A percentile compares a stretch with the other conserved stretches of the same genome.
Conservation (phyloP, 2,797 vertebrate species). For the Echeneis naucrates region DNA sequence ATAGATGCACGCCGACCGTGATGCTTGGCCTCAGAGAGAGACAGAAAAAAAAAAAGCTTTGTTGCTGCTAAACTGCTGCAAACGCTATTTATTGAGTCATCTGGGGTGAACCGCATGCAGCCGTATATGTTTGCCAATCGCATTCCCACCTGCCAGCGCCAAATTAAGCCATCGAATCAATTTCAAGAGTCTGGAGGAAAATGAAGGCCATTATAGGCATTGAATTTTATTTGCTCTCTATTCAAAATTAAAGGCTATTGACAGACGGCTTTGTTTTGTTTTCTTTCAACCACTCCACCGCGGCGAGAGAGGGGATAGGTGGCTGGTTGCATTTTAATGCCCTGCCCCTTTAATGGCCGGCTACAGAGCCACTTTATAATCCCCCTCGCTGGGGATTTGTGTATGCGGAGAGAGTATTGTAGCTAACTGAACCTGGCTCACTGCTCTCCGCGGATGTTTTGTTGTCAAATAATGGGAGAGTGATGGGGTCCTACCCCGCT, state of each 20-base stretch:
- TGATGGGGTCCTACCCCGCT: slow-evolving; percentile 79
- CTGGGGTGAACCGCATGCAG: slow-evolving; percentile 49
- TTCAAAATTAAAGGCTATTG: slow-evolving; percentile 79
- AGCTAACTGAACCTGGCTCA: slow-evolving; percentile 72
- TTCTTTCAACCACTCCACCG: slow-evolving; percentile 57
- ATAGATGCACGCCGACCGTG: slow-evolving; percentile 59
- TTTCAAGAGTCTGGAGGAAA: slow-evolving; percentile 75
- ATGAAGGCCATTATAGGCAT: slow-evolving; percentile 67
- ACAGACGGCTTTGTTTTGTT: slow-evolving; percentile 75
- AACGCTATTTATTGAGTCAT: slow-evolving; percentile 56
- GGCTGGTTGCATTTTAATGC: slow-evolving; percentile 70
- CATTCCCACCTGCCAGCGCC: slow-evolving; percentile 65
- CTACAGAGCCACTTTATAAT: slow-evolving; percentile 67
- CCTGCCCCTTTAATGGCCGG: slow-evolving; percentile 67
- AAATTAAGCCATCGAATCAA: slow-evolving; percentile 76
- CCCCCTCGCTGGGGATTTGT: slow-evolving; percentile 67
- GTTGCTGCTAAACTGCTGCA: slow-evolving; percentile 55
- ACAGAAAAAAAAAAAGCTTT: slow-evolving; percentile 30
- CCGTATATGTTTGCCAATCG: slow-evolving; percentile 53
- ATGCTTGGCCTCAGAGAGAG: slow-evolving; percentile 49
- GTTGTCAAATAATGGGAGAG: slow-evolving; percentile 82
- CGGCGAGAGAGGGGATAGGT: slow-evolving; percentile 58
- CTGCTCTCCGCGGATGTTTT: slow-evolving; percentile 74
- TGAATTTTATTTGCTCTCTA: slow-evolving; percentile 71
- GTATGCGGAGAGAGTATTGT: slow-evolving; percentile 74